These are phyloP conservation scores for Zenarchopterus dispar DNA, from an alignment of 2,797 vertebrate genomes.

Conservation along the genomic window DNA sequence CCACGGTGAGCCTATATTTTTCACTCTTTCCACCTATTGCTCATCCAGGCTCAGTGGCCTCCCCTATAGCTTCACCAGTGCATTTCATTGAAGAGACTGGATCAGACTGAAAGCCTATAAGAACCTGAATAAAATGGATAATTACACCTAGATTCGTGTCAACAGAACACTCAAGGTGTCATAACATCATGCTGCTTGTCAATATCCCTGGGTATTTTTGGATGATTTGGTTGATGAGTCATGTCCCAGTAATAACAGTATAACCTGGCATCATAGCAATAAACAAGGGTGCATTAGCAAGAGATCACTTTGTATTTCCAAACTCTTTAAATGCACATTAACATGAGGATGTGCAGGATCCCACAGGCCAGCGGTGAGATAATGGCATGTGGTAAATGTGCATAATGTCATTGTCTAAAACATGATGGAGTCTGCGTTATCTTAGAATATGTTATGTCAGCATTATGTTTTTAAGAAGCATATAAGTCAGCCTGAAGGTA, in stretches of 20 bases:
- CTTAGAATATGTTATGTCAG: conserved; percentile 16
- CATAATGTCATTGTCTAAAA: conserved; percentile 29
- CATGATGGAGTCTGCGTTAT: conserved; percentile 24
- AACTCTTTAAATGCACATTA: conserved; percentile 20
- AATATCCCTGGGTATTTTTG: neutral
- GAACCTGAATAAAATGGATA: too few relatives aligned
- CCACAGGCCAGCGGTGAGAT: conserved; percentile 44
- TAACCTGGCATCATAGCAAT: conserved; percentile 2
- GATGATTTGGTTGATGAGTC: neutral
- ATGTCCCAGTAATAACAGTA: neutral
- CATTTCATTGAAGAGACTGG: too few relatives aligned
- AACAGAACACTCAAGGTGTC: too few relatives aligned
- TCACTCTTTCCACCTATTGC: too few relatives aligned
- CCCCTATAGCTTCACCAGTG: too few relatives aligned
- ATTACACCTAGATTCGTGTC: too few relatives aligned
- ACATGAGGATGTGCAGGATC: conserved; percentile 28
- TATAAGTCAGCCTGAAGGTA: conserved; percentile 6
- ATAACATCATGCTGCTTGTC: neutral
- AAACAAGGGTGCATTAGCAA: conserved; percentile 12
- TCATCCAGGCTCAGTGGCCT: too few relatives aligned
- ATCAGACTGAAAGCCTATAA: too few relatives aligned
- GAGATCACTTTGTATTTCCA: conserved; percentile 28
- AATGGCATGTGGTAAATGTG: conserved; percentile 40
- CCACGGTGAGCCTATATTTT: too few relatives aligned
- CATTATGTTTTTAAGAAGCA: conserved; percentile 31